Base-by-base conservation (phyloP, 2,113 vertebrate species). In the Herpailurus yagouaroundi region DNA sequence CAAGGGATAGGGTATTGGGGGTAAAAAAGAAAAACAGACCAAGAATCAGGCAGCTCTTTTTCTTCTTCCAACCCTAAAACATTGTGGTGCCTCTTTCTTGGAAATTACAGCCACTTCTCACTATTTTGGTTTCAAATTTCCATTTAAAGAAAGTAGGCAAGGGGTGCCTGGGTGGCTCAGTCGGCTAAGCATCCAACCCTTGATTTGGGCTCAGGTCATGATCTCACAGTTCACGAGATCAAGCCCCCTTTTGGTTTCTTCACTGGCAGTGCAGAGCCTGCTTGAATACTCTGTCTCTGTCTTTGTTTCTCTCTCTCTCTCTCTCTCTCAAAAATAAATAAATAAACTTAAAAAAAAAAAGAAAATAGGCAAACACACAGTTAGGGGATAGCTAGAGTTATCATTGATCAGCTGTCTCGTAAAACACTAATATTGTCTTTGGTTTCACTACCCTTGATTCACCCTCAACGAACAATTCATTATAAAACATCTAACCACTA, bases 401-500 rank as follows among this genome's bases (percentile, higher is more conserved):
- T 18, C 64, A 31, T 29, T 89, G 73, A 79, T 41, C 16, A 50
- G 11, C 25, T 33, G 23, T 79, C 71, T 66, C 50, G 25, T 83
- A 87, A 63, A 63, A 89, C 29, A 77, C 31, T 73, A 68, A 41
- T 41, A 83, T 50, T 85, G 38, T 4, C 77, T 84, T 83, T 73
- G 48, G 27, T 52, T 93, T 89, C 33, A 95, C 50, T n/a, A 52
- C 18, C 83, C 45, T 64, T 91, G 84, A 74, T 38, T 87, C 41
- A n/a, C 13, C 76, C 19, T 76, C 73, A 76, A n/a, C 27, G 68
- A 93, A 50, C 29, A 95, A 88, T 60, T 97, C 18, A 38, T 92
- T 94, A 93, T 48, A 95, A 89, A 95, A 84, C 7, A 87, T 87
- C 69, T 94, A 33, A 71, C 29, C 14, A 69, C 21, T 41, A 73